Evolutionary conservation across 2,888 invertebrate species (phyloP), one percentile per base, ranked within the genome.

Genomic region (Drosophila ezoana): DNA sequence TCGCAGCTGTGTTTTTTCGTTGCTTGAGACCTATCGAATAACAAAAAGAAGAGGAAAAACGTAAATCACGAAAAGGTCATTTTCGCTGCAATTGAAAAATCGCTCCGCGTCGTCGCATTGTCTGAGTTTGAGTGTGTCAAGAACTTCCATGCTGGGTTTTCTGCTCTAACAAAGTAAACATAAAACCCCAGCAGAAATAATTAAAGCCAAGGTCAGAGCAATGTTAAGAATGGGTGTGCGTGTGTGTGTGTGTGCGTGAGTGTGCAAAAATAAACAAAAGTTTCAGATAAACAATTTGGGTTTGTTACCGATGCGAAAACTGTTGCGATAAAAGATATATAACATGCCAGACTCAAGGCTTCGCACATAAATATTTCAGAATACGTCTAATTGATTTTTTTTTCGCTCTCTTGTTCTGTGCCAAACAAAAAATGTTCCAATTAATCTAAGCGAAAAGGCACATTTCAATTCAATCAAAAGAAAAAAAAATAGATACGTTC

Each of bases 151-250:
- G 60, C 63, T 65, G 61, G 37, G 59, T 41, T 59, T 61, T 49
- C 63, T 57, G 65, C 44, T 53, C 47, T 45, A 53, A 57, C 64
- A 28, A 4, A 52, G 33, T 75, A 79, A 85, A 72, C 68, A 72
- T n/a, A 60, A 32, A 23, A 64, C 28, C 45, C 44, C 56, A 43
- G 58, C 20, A 64, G 41, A 75, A 70, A 79, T 72, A 75, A 78
- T 76, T 84, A 75, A 79, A 79, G 65, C 57, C 85, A 86, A 86
- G 89, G 89, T 81, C 78, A 73, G 38, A 44, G 45, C 44, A 57
- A 56, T 60, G 72, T 54, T 47, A 61, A 57, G 35, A 40, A 49
- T 45, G 44, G 41, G 32, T 49, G 40, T 61, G 47, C 49, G 58
- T 76, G 56, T 59, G 64, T 54, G 28, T 23, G 23, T 20, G 20